These are phyloP conservation scores for Drosophila maculinotata DNA, from an alignment of 2,888 invertebrate genomes.

Conservation along the genomic window DNA sequence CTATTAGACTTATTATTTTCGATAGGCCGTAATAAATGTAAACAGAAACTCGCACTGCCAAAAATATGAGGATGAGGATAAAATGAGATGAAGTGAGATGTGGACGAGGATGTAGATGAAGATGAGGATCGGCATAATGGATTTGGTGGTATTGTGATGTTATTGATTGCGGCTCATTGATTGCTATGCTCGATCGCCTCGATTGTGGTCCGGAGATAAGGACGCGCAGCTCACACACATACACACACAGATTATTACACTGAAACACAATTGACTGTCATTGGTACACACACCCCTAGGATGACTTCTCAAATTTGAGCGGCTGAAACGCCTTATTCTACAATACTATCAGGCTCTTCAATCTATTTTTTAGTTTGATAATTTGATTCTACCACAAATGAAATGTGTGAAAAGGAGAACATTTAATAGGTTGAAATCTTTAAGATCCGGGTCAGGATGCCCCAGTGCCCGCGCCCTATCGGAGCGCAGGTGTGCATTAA, in stretches of 20 bases:
- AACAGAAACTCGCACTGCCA: conserved; percentile 12
- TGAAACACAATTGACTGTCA: conserved; percentile 14
- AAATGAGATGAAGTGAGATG: background rate
- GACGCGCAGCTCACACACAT: background rate
- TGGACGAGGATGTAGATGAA: background rate
- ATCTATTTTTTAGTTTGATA: conserved; percentile 21
- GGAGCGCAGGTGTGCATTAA: conserved; percentile 29
- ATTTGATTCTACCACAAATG: conserved; percentile 13
- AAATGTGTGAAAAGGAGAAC: conserved; percentile 38
- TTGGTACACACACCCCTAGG: background rate
- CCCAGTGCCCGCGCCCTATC: no score
- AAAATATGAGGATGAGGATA: conserved; percentile 1
- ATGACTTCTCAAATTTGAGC: conserved; percentile 54
- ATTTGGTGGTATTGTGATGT: background rate
- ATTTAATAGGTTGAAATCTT: conserved; percentile 18
- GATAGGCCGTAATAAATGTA: conserved; percentile 10
- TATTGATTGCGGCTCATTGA: conserved; percentile 19
- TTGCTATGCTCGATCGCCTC: conserved; percentile 17
- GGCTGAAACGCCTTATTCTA: conserved; percentile 2
- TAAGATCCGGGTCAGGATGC: conserved; percentile 12
- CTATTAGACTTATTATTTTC: conserved; percentile 20
- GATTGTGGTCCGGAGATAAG: conserved; percentile 13
- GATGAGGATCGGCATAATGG: background rate
- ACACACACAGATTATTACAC: background rate
- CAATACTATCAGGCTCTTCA: conserved; percentile 31